A percentile compares a stretch with the other conserved stretches of the same genome.
These are phyloP conservation scores for Trichopoda pennipes DNA, from an alignment of 2,888 invertebrate genomes.

Conservation along the genomic window DNA sequence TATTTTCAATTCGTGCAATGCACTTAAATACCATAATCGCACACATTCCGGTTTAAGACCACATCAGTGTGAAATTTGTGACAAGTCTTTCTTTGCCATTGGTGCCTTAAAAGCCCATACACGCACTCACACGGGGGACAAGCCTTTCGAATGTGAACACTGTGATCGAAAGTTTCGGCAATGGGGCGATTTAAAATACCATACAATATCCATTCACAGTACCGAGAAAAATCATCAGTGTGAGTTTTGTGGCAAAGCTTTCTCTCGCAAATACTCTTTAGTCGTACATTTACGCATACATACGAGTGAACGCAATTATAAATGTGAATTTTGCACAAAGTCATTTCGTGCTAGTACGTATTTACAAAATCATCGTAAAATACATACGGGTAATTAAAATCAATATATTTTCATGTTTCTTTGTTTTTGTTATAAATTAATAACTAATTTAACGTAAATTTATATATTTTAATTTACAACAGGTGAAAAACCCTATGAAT, in stretches of 20 bases:
- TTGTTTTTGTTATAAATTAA: neutral
- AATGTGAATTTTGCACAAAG: slow-evolving; percentile 91
- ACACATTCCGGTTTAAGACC: slow-evolving; percentile 90
- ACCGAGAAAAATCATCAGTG: slow-evolving; percentile 91
- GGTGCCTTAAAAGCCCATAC: slow-evolving; percentile 91
- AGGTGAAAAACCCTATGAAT: slow-evolving; percentile 90
- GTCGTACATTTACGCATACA: slow-evolving; percentile 92
- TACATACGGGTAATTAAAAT: slow-evolving; percentile 86
- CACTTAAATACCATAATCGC: slow-evolving; percentile 90
- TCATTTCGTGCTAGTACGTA: slow-evolving; percentile 93
- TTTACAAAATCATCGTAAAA: slow-evolving; percentile 90
- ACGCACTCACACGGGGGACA: slow-evolving; percentile 91
- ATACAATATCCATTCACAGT: slow-evolving; percentile 90
- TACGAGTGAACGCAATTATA: slow-evolving; percentile 92
- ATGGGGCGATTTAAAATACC: slow-evolving; percentile 94
- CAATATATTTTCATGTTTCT: neutral
- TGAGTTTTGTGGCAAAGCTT: slow-evolving; percentile 93
- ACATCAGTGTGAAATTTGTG: slow-evolving; percentile 89
- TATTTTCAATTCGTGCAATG: slow-evolving; percentile 90
- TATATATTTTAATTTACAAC: neutral
- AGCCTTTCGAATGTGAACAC: slow-evolving; percentile 89
- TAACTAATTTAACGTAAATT: no score
- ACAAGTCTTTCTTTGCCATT: slow-evolving; percentile 90
- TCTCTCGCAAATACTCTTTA: slow-evolving; percentile 91
- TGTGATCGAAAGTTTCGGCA: slow-evolving; percentile 91